Evolutionary conservation across 2,888 invertebrate genomes (phyloP).

Genomic region (Eudemis profundana): DNA sequence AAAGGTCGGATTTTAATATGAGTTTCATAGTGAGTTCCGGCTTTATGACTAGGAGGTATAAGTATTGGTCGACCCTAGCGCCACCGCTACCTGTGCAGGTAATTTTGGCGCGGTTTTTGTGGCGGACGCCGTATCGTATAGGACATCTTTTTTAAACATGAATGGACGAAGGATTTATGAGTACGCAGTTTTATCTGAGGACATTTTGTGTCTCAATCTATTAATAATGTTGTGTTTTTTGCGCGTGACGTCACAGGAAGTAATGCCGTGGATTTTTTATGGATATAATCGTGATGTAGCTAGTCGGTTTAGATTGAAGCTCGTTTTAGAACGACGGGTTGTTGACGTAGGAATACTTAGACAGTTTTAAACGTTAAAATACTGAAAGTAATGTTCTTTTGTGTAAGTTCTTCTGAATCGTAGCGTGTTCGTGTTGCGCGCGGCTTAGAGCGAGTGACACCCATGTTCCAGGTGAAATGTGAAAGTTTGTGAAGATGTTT

Average conservation of each 20-base stretch:
- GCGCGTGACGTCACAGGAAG: constrained; percentile 31
- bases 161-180: constrained; percentile 41
- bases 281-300: too few relatives aligned
- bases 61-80: constrained; percentile 1
- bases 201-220: constrained; percentile 41
- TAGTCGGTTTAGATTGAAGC: too few relatives aligned
- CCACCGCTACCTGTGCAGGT: not conserved
- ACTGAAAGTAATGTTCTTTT: too few relatives aligned
- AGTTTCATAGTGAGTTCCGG: not conserved
- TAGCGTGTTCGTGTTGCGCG: too few relatives aligned
- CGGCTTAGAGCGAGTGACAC: too few relatives aligned
- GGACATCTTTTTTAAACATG: constrained; percentile 36
- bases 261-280: constrained; percentile 8
- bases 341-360: too few relatives aligned
- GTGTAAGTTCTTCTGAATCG: too few relatives aligned
- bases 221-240: constrained; percentile 34
- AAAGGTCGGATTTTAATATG: not conserved
- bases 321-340: too few relatives aligned
- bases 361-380: too few relatives aligned
- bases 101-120: constrained; percentile 25
- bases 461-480: too few relatives aligned
- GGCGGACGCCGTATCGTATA: constrained; percentile 28
- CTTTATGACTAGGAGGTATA: not conserved
- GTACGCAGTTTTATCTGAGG: constrained; percentile 28
- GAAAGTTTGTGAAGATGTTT: too few relatives aligned